These are phyloP conservation scores for Norana najaformis DNA, from an alignment of 2,888 invertebrate genomes.

Conservation along the genomic window DNA sequence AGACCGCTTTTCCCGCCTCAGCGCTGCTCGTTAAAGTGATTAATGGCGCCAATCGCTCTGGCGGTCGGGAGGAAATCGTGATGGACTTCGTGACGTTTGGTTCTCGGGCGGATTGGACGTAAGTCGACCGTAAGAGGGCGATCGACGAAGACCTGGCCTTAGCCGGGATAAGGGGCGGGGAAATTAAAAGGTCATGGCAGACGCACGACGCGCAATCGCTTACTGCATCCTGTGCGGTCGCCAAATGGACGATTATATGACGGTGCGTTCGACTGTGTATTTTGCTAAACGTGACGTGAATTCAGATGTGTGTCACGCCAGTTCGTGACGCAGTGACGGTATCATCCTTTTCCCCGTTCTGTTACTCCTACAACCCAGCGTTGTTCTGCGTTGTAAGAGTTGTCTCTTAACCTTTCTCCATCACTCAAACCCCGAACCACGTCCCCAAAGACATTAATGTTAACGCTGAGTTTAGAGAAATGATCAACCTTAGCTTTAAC, in stretches of 20 bases:
- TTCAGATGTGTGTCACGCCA: slow-evolving; percentile 16
- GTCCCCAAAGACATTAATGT: neutral
- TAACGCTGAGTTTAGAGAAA: no score
- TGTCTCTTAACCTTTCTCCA: neutral
- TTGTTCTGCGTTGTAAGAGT: no score
- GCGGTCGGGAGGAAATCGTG: slow-evolving; percentile 1
- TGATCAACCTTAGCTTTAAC: no score
- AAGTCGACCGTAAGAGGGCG: neutral
- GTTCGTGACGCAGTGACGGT: neutral
- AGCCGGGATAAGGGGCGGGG: neutral
- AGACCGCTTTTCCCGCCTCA: slow-evolving; percentile 13
- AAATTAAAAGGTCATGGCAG: slow-evolving; percentile 24
- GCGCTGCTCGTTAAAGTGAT: neutral
- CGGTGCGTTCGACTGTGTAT: slow-evolving; percentile 9
- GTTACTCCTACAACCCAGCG: neutral
- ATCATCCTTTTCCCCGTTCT: neutral
- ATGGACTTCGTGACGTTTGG: neutral
- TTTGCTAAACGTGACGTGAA: neutral
- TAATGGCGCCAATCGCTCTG: slow-evolving; percentile 21
- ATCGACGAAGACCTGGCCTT: neutral
- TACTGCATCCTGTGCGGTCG: neutral
- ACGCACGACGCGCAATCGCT: neutral
- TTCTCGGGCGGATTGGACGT: neutral
- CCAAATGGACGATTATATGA: neutral
- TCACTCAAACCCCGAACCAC: neutral